Evolutionary conservation across 1,140 invertebrate genomes (phyloP).

Genomic region (Lithobius niger): DNA sequence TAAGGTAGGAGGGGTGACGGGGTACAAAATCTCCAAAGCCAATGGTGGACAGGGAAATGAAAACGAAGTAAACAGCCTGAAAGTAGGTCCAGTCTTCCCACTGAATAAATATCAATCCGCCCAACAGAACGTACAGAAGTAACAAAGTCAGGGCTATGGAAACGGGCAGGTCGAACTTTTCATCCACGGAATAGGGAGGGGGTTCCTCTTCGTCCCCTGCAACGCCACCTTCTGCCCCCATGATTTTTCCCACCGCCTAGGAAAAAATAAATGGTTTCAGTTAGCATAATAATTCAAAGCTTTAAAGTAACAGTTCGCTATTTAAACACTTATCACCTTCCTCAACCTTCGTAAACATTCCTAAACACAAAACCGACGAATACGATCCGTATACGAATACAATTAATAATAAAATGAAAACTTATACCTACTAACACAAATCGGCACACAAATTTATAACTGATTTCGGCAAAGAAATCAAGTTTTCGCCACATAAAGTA

Average conservation of each 20-base stretch:
- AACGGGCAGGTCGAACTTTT: conserved; percentile 85
- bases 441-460: too few relatives aligned
- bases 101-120: conserved; percentile 47
- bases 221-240: conserved; percentile 37
- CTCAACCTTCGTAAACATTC: too few relatives aligned
- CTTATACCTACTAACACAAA: too few relatives aligned
- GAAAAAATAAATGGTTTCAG: too few relatives aligned
- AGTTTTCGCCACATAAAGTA: too few relatives aligned
- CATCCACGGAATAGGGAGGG: conserved; percentile 45
- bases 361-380: too few relatives aligned
- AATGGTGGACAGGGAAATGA: conserved; percentile 87
- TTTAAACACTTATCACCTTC: too few relatives aligned
- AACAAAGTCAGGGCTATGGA: conserved; percentile 68
- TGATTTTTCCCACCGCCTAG: conserved; percentile 64
- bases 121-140: conserved; percentile 67
- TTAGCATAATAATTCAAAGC: too few relatives aligned
- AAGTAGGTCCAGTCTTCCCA: conserved; percentile 75
- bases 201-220: conserved; percentile 11
- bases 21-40: conserved; percentile 85
- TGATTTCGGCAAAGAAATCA: too few relatives aligned
- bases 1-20: conserved; percentile 76
- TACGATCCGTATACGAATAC: too few relatives aligned
- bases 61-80: conserved; percentile 86
- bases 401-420: too few relatives aligned
- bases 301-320: too few relatives aligned